Base-by-base conservation (phyloP, 2,888 invertebrate genomes). In the Melanostoma scalare region DNA sequence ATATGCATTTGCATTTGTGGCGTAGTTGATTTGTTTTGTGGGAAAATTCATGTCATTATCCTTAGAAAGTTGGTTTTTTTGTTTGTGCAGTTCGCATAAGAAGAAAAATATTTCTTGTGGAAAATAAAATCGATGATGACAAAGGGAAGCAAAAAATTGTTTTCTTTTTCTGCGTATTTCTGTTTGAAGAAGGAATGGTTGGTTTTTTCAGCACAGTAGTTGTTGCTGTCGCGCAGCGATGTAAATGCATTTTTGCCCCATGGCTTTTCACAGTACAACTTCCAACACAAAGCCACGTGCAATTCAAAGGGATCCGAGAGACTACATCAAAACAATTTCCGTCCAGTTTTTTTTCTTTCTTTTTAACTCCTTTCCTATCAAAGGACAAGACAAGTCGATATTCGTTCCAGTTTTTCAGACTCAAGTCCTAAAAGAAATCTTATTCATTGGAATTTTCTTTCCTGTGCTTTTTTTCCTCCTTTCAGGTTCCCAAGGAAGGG, bases 41-140 rank as follows among this genome's bases (percentile, higher is more conserved):
- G 46, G 52, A 42, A 58, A 80, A 65, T 65, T 56, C 80, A 76
- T 75, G 71, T 76, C 75, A 71, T 76, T 80, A 80, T 80, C 80
- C 76, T 80, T 69, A 65, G 69, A 40, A 52, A 69, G 69, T 60
- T 52, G 52, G 72, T 60, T 58, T 31, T 55, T 50, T 31, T 46
- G 30, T 46, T 31, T 31, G 10, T 56, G 8, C 8, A 36, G 38
- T 42, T n/a, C 44, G 35, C 31, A 42, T 30, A 63, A 52, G 42
- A 56, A 31, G 8, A 35, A 46, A 73, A 65, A 53, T 48, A 46
- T 68, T 53, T 53, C 60, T 42, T 68, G 58, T 36, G 50, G 46
- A 56, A 69, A 52, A 53, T 58, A 58, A 65, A 75, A 80, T 76
- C 76, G 80, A 75, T 76, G 35, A 40, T 65, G 58, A 80, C 69